Base-by-base conservation (phyloP, 2,797 vertebrate genomes). In the Bradypus variegatus region DNA sequence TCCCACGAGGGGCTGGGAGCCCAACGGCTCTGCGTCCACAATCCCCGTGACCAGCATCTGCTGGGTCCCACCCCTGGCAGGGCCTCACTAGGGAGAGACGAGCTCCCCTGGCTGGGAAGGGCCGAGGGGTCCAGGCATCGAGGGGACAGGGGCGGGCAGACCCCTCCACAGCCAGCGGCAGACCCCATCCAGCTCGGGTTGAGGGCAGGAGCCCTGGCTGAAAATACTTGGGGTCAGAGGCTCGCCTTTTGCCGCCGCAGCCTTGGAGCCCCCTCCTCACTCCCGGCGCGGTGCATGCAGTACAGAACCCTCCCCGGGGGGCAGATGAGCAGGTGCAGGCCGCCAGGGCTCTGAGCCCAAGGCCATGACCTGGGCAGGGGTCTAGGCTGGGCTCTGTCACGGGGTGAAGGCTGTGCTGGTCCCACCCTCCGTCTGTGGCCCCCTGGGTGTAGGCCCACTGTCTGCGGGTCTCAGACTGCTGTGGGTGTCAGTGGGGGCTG, bases 171-270 rank as follows among this genome's bases (percentile, higher is more conserved):
- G 67, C 77, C 50, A 80, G 86, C 88, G 90, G 81, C 76, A 94
- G 86, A 75, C 6, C 83, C 83, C 6, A 12, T 73, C 87, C 86
- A 83, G 80, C 76, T 77, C 94, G 86, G 50, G 81, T 87, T 62
- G 85, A 92, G 88, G 95, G 90, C 33, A 92, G 80, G 89, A 95
- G 92, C 90, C 62, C 73, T 85, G n/a, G 69, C 73, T 92, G 92
- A 95, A 95, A 94, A 86, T 80, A 92, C 50, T 38, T 65, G 2
- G 12, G 70, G 65, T 91, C 91, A 55, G 65, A 55, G 65, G 75
- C 67, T 90, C 0, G 33, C 29, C 19, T 69, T 36, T 81, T 77
- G 33, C 60, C n/a, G 36, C 41, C 38, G 36, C 85, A 3, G 1
- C 60, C 87, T 81, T 67, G 15, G 53, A 92, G 76, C 48, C 89